Evolutionary conservation across 1,140 invertebrate species (phyloP).

Genomic region (Ips typographus): DNA sequence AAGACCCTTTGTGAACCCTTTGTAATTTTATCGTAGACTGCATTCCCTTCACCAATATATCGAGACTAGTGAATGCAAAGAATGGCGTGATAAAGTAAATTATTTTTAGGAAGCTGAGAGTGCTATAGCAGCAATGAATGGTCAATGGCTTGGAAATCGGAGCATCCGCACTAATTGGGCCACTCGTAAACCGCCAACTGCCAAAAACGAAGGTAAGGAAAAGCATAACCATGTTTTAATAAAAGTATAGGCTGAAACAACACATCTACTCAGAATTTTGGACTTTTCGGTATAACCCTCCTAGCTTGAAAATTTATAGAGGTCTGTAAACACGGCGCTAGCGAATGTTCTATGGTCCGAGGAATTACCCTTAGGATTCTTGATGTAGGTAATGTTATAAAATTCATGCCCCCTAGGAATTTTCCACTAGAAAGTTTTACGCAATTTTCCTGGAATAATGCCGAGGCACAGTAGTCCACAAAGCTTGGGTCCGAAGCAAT

Average conservation of each 20-base stretch:
- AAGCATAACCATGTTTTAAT: slow-evolving; percentile 14
- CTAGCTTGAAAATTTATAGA: slow-evolving; percentile 29
- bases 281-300: slow-evolving; percentile 24
- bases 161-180: slow-evolving; percentile 99
- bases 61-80: background rate
- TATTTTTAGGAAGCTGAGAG: slow-evolving; percentile 82
- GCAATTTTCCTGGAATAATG: slow-evolving; percentile 28
- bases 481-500: slow-evolving; percentile 18
- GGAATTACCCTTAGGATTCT: slow-evolving; percentile 33
- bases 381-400: slow-evolving; percentile 33
- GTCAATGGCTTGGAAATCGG: slow-evolving; percentile 96
- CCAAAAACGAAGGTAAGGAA: slow-evolving; percentile 65
- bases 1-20: background rate
- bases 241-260: slow-evolving; percentile 14
- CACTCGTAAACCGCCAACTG: slow-evolving; percentile 89
- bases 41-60: background rate
- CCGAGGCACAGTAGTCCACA: slow-evolving; percentile 17
- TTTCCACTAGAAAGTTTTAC: slow-evolving; percentile 29
- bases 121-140: slow-evolving; percentile 97
- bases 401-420: slow-evolving; percentile 30
- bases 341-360: slow-evolving; percentile 28
- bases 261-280: slow-evolving; percentile 28
- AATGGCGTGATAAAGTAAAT: slow-evolving; percentile 1
- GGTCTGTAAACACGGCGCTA: slow-evolving; percentile 31
- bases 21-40: background rate